Base-by-base conservation (phyloP, 1,140 invertebrate species). In the Oncopeltus fasciatus region DNA sequence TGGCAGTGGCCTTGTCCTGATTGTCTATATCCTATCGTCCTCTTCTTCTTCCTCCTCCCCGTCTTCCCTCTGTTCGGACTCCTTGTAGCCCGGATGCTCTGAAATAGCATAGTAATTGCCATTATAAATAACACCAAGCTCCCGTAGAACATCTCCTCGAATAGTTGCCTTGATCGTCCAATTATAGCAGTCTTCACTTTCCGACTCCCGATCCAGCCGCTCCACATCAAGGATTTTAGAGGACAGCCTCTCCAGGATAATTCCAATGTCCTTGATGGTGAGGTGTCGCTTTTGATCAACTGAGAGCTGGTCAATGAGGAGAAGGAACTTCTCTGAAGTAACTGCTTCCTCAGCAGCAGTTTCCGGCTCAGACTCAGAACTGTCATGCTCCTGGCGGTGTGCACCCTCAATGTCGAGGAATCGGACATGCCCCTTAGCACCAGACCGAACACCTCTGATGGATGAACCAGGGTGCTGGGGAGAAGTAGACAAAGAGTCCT, bases 111-210 rank as follows among this genome's bases (percentile, higher is more conserved):
- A 94, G 76, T 92, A 95, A 75, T 92, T 93, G 43, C 90, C 90
- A 77, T 94, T 93, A 75, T 95, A 95, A 70, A 95, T 90, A 60
- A 95, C 88, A 46, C 92, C 92, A 51, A 94, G 79, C 74, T 95
- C 90, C 53, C 89, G 78, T 63, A 94, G 74, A 66, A 90, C 87
- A 72, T 93, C 90, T 49, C 91, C 91, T 49, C 89, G 79, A 67
- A 95, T 93, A 66, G 91, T 90, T 53, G 92, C 90, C 74, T 90
- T 90, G 75, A 92, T 91, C 70, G 90, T 92, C 90, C 91, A 94
- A 74, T 92, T 92, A 78, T 92, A 91, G 72, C 88, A 91, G 73
- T 93, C 89, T 71, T 90, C 87, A 72, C 86, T 88, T 72, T 94
- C 91, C 67, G 83, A 88, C 72, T 94, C 90, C 26, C 91, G 80